Conservation (phyloP, 23 tunicate genomes). For the Diplosoma virens region DNA sequence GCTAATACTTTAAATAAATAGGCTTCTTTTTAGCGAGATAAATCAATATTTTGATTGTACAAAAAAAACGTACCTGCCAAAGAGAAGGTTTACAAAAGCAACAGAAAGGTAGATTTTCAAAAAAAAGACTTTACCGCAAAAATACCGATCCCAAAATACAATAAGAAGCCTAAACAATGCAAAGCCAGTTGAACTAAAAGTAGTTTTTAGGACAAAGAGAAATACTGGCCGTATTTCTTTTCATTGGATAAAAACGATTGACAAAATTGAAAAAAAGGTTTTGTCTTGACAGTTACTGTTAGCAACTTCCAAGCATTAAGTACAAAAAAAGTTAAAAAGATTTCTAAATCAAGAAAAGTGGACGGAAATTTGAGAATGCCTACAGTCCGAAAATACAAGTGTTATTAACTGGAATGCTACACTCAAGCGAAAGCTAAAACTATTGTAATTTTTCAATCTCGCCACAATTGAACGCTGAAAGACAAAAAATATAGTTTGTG, state of each 20-base stretch:
- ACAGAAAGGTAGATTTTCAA: too few relatives aligned
- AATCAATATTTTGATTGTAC: too few relatives aligned
- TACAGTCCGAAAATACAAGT: background rate
- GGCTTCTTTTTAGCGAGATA: too few relatives aligned
- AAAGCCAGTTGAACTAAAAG: background rate
- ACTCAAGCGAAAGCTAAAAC: background rate
- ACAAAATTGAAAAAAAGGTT: background rate
- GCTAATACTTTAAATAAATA: too few relatives aligned
- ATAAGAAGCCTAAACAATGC: background rate
- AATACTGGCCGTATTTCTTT: too few relatives aligned
- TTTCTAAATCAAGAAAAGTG: background rate
- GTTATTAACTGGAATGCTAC: background rate
- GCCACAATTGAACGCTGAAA: too few relatives aligned
- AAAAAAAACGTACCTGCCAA: too few relatives aligned
- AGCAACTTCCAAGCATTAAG: background rate
- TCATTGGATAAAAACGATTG: background rate
- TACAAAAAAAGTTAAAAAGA: background rate
- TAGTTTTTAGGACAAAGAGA: background rate
- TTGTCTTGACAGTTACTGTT: conserved; percentile 3
- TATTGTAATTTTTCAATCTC: background rate
- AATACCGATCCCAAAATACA: conserved; percentile 3
- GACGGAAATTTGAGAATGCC: conserved; percentile 9
- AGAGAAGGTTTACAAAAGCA: too few relatives aligned
- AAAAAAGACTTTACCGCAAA: conserved; percentile 7
- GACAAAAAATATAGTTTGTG: too few relatives aligned